Base-by-base conservation (phyloP, 2,888 invertebrate species). In the Argyresthia goedartella region DNA sequence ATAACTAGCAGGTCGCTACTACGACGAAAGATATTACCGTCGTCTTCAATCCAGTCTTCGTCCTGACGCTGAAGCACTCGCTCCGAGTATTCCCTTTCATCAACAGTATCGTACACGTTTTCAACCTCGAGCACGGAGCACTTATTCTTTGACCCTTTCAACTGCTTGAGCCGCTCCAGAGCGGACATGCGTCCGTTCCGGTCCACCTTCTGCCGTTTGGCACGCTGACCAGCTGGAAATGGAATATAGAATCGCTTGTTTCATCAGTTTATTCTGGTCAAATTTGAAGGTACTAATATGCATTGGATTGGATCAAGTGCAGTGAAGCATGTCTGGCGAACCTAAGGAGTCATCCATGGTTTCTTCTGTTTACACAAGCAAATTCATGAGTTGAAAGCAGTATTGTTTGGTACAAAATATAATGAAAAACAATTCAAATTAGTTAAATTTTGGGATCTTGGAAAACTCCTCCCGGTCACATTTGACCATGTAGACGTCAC, bases 31-130 rank as follows among this genome's bases (percentile, higher is more conserved):
- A n/a, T 39, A 39, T 34, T 14, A 48, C 52, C 95, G 88, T 97
- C 97, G 78, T 97, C 98, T 56, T 96, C 92, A 71, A 99, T 98
- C 97, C 98, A 99, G 72, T 98, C 96, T 65, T 96, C 95, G 58
- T 93, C 93, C 67, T 96, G 96, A 48, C 98, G 88, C 58, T 94
- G 90, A 54, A 93, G 85, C 1, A 97, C 97, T 69, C 92, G 87
- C 74, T 94, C 92, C 0, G 90, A 88, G 69, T 96, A 96, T 64
- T 93, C 94, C 49, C 84, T 89, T 70, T 99, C 99, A 71, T 98
- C 97, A 1, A 99, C 96, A 53, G 95, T 92, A 63, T 99, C 98
- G 73, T 98, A 99, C 1, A 99, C 95, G 85, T 92, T 94, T 55
- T 95, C 92, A 52, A 97, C 79, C 57, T 93, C 91, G 46, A 92